Evolutionary conservation across 2,797 vertebrate species (phyloP), one percentile per base, ranked within the genome.

Genomic region (Apogon hyalosoma): DNA sequence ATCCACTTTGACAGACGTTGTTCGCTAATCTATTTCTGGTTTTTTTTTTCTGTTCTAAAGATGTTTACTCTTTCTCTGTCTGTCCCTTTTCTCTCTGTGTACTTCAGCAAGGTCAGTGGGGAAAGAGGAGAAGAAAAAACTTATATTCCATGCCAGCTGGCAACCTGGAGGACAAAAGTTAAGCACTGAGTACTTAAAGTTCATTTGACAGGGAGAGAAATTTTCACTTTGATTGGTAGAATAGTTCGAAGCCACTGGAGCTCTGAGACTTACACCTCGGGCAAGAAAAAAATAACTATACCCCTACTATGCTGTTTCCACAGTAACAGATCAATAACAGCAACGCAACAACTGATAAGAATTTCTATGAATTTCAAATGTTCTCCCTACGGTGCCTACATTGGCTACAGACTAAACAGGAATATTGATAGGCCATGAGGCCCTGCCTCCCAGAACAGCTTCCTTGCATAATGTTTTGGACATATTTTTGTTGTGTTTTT

Each of bases 1-100:
- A 74, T 83, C 90, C 90, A 93, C 91, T 95, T 83, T 92, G 91
- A 94, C 85, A 84, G 88, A 91, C 88, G 72, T 81, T 75, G 74
- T 66, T 71, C 42, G 70, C 87, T 90, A 89, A 92, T 93, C 92
- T 92, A 91, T 92, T 87, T 89, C 77, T 73, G 64, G 73, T 63
- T 51, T 64, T 67, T 63, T 65, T 65, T 46, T 64, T 63, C 51
- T 51, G 60, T 89, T 73, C 81, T 83, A 87, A 89, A 89, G 79
- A 92, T 87, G 84, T 87, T 88, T 87, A 81, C 75, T 58, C 58
- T 69, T 75, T 67, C 50, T 56, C 39, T 48, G 45, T 73, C 60
- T 54, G 57, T 77, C 80, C 63, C 50, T 14, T 59, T 63, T 69
- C 66, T 56, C 31, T 60, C 60, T 10, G 40, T 63, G 71, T 54